phyloP scores from a whole-genome alignment of 2,888 invertebrate species.

The Phoronis australis region DNA sequence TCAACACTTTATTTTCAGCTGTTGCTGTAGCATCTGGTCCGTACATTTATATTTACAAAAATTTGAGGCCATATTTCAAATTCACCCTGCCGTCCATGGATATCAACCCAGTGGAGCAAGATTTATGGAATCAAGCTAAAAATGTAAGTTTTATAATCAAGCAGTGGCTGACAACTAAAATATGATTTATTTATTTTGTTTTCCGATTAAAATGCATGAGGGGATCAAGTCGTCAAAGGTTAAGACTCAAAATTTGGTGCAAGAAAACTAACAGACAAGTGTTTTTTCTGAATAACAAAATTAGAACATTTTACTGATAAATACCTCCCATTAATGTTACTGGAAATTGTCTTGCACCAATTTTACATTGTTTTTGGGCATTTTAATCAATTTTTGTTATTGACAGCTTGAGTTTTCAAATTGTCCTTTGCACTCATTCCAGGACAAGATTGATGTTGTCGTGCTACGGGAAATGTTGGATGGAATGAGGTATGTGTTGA shows the following conservation, averaged over 20 bases:
- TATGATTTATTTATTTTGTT: too few relatives aligned
- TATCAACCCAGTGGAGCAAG: constrained; percentile 66
- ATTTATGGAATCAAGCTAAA: constrained; percentile 63
- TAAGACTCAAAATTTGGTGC: too few relatives aligned
- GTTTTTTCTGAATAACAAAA: too few relatives aligned
- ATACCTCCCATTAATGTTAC: too few relatives aligned
- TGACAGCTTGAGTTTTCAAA: not conserved
- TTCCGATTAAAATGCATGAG: too few relatives aligned
- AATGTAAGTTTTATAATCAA: constrained; percentile 43
- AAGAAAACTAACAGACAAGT: too few relatives aligned
- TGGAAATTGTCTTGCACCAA: too few relatives aligned
- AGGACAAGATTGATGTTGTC: constrained; percentile 53
- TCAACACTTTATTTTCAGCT: too few relatives aligned
- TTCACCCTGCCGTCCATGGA: constrained; percentile 76
- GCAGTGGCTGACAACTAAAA: too few relatives aligned
- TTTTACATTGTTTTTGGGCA: too few relatives aligned
- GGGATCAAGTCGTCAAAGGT: too few relatives aligned
- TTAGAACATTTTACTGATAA: too few relatives aligned
- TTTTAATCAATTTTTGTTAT: not conserved
- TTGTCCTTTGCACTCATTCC: constrained; percentile 16
- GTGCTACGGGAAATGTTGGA: constrained; percentile 56
- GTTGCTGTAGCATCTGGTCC: constrained; percentile 86
- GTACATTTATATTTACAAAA: constrained; percentile 84
- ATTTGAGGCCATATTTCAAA: constrained; percentile 89
- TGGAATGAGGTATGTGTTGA: constrained; percentile 55